Evolutionary conservation across 2,888 invertebrate genomes (phyloP).

Genomic region (Coelopa pilipes): DNA sequence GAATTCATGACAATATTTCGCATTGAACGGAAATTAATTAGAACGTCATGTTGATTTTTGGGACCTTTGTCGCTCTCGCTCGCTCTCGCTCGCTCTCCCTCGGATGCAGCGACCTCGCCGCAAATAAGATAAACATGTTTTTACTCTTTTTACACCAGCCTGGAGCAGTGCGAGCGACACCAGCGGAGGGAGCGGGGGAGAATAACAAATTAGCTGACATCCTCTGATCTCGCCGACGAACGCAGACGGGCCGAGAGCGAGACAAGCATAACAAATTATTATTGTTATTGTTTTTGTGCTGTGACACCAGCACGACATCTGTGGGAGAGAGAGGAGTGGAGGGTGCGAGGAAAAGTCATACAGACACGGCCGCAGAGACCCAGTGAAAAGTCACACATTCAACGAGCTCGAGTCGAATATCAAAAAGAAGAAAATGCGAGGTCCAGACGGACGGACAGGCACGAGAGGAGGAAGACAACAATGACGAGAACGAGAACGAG

Average conservation of each 20-base stretch:
- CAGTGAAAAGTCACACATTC: conserved; percentile 46
- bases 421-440: conserved; percentile 48
- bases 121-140: conserved; percentile 10
- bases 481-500: not conserved
- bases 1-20: too few species aligned
- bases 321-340: not conserved
- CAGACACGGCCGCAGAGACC: conserved; percentile 39
- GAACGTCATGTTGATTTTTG: too few species aligned
- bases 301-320: conserved; percentile 12
- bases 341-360: conserved; percentile 31
- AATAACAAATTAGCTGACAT: conserved; percentile 34
- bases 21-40: too few species aligned
- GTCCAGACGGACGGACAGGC: not conserved
- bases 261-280: conserved; percentile 58
- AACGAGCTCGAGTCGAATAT: conserved; percentile 52
- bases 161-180: not conserved
- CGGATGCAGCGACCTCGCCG: not conserved
- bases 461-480: not conserved
- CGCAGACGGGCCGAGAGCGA: conserved; percentile 10
- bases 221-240: conserved; percentile 34
- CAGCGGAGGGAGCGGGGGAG: not conserved
- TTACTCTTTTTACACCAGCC: conserved; percentile 10
- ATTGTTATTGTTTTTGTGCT: conserved; percentile 52
- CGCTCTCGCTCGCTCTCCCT: too few species aligned
- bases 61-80: too few species aligned